Evolutionary conservation across 2,888 invertebrate genomes (phyloP).

Genomic region (Dendrolimus pini): DNA sequence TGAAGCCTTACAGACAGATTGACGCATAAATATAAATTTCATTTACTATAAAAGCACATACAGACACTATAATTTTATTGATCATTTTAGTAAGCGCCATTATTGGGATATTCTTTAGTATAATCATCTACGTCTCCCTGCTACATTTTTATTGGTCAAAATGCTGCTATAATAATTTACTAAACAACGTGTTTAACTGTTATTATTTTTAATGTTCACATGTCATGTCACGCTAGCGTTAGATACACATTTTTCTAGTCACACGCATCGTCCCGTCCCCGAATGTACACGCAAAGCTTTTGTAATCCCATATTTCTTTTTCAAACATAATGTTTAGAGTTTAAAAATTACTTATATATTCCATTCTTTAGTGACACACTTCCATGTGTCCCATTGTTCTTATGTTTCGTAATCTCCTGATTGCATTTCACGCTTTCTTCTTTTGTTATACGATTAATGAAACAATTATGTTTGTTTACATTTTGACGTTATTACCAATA

Average conservation of each 20-base stretch:
- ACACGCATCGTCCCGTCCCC: conserved; percentile 27
- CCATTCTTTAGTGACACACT: conserved; percentile 33
- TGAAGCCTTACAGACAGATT: too few relatives aligned
- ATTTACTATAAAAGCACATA: too few relatives aligned
- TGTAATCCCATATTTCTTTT: conserved; percentile 20
- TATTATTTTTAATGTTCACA: conserved; percentile 31
- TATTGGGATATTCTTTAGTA: too few relatives aligned
- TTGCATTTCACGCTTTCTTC: conserved; percentile 22
- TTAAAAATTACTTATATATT: conserved; percentile 31
- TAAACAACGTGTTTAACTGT: conserved; percentile 27
- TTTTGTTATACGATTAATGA: conserved; percentile 12
- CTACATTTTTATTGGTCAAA: background rate
- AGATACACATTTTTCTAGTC: conserved; percentile 21
- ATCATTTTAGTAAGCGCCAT: too few relatives aligned
- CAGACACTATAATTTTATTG: too few relatives aligned
- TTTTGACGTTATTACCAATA: background rate
- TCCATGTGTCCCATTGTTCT: conserved; percentile 49
- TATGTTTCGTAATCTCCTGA: conserved; percentile 24
- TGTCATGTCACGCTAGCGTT: conserved; percentile 30
- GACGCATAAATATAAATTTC: too few relatives aligned
- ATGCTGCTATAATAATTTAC: conserved; percentile 19
- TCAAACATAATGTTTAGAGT: conserved; percentile 7
- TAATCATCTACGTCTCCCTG: too few relatives aligned
- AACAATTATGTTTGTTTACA: background rate
- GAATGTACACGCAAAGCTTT: conserved; percentile 42